phyloP scores from a whole-genome alignment of 2,113 vertebrate genomes.

The Delphinus delphis region DNA sequence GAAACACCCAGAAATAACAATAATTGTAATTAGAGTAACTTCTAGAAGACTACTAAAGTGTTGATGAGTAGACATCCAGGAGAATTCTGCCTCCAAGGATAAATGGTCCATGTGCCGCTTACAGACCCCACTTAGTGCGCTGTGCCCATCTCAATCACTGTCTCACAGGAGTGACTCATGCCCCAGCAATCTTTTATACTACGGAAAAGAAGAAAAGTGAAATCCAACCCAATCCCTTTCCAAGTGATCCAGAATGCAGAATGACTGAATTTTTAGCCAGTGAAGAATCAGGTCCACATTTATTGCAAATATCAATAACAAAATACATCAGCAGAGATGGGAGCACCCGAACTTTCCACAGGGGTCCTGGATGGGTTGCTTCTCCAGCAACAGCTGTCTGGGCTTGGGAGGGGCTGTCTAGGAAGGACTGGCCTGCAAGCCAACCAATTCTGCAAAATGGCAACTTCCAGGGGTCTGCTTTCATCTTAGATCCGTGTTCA shows the following conservation, averaged over 20 bases:
- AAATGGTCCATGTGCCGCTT: background rate
- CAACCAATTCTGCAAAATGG: background rate
- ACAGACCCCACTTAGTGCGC: background rate
- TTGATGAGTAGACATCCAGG: background rate
- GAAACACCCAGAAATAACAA: background rate
- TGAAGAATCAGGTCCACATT: background rate
- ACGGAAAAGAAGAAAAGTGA: background rate
- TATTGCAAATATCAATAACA: background rate
- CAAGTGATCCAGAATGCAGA: background rate
- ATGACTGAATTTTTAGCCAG: background rate
- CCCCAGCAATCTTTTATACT: background rate
- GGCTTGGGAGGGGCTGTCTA: background rate
- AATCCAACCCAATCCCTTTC: background rate
- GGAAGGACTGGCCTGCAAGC: background rate
- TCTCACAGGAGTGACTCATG: background rate
- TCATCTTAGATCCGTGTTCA: background rate
- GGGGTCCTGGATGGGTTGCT: background rate
- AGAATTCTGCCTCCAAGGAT: background rate
- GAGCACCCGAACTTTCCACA: fast-evolving
- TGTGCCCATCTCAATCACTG: background rate
- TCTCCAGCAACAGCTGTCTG: background rate
- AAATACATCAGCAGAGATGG: background rate
- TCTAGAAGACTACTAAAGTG: background rate
- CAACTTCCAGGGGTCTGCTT: too few species aligned
- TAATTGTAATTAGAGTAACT: background rate